phyloP scores from a whole-genome alignment of 2,113 vertebrate species.

The Trachemys scripta region DNA sequence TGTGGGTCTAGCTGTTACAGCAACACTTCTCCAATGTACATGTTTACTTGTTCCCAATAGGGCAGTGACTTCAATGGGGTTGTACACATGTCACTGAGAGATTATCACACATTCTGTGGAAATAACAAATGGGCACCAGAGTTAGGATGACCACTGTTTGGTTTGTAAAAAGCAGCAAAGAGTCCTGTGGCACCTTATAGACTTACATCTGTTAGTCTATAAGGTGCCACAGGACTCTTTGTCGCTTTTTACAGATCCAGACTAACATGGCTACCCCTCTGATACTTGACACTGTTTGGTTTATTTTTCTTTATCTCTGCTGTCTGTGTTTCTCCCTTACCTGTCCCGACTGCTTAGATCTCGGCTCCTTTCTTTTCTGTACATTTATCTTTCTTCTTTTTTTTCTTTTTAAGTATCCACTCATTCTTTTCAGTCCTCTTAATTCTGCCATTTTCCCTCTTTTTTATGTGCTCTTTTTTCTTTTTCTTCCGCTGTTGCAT shows the following conservation, averaged over 20 bases:
- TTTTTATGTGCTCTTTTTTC: background rate
- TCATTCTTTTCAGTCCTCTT: background rate
- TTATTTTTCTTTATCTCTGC: background rate
- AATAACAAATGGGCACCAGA: background rate
- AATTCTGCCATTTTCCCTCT: background rate
- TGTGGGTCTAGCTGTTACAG: accelerated
- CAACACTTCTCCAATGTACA: background rate
- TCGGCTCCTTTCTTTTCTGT: background rate
- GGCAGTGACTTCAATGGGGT: background rate
- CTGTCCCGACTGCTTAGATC: background rate
- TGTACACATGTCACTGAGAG: background rate
- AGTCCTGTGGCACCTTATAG: too few relatives aligned
- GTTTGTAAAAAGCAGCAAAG: too few relatives aligned
- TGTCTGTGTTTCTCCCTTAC: background rate
- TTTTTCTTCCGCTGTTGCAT: background rate
- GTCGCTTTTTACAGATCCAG: too few relatives aligned
- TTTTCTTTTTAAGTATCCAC: background rate
- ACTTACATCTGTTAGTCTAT: too few relatives aligned
- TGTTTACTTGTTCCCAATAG: background rate
- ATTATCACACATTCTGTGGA: background rate
- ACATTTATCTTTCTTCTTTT: background rate
- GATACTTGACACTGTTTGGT: background rate
- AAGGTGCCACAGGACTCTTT: too few relatives aligned
- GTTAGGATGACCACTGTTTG: background rate
- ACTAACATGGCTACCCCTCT: too few relatives aligned